Percentiles rank a stretch among this genome's conserved stretches.
Evolutionary conservation across 2,797 vertebrate species (phyloP).

Genomic region (Microcaecilia unicolor): DNA sequence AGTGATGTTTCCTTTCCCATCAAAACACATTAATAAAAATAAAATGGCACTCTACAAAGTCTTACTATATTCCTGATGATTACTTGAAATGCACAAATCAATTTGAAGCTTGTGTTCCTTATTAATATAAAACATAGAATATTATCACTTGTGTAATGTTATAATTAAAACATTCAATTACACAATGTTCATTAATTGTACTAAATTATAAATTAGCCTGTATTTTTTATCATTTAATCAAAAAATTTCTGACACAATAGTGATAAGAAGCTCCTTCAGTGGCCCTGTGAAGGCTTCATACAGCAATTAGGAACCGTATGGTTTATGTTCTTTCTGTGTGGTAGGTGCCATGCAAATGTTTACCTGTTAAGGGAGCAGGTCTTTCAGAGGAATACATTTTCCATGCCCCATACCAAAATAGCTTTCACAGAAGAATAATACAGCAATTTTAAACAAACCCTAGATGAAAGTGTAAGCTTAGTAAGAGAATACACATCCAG

Average conservation of each 20-base stretch:
- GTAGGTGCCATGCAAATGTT: too few species aligned
- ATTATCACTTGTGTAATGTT: not conserved
- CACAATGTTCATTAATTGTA: slow-evolving; percentile 3
- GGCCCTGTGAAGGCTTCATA: too few species aligned
- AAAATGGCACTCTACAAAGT: slow-evolving; percentile 1
- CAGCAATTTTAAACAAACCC: too few species aligned
- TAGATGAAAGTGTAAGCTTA: too few species aligned
- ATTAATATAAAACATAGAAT: not conserved
- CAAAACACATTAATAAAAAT: slow-evolving; percentile 6
- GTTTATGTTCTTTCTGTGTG: too few species aligned
- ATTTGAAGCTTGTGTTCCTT: slow-evolving; percentile 15
- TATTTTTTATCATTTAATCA: slow-evolving; percentile 14
- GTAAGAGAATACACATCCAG: too few species aligned
- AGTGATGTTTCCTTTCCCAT: slow-evolving; percentile 18
- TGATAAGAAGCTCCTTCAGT: too few species aligned
- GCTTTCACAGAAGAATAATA: too few species aligned
- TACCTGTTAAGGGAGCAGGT: too few species aligned
- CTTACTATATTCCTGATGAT: not conserved
- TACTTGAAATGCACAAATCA: slow-evolving; percentile 19
- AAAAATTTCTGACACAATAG: slow-evolving; percentile 15
- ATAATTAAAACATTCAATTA: slow-evolving; percentile 4
- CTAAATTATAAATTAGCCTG: slow-evolving; percentile 4
- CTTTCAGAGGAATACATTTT: too few species aligned
- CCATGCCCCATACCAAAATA: too few species aligned
- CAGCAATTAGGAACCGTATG: too few species aligned